Conservation (phyloP, 2,797 vertebrate genomes). For the Micrastur ruficollis region DNA sequence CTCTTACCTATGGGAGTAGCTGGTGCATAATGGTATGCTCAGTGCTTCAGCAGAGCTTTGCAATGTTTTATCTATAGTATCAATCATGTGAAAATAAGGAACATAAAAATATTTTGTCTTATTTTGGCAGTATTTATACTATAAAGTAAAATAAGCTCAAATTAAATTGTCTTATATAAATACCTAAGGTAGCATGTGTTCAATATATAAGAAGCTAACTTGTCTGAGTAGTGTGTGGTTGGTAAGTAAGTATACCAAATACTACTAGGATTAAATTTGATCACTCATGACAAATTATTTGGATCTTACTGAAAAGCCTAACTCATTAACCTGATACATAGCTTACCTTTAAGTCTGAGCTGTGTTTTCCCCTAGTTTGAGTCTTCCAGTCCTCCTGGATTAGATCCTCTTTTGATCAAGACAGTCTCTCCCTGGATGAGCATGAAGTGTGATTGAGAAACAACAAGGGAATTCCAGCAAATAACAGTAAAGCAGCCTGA, state of each 20-base stretch:
- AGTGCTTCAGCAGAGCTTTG: background rate
- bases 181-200: background rate
- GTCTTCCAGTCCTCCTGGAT: background rate
- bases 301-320: background rate
- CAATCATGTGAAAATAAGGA: background rate
- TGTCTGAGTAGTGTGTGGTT: background rate
- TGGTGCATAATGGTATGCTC: background rate
- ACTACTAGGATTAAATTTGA: background rate
- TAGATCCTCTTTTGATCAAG: background rate
- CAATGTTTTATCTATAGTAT: background rate
- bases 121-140: background rate
- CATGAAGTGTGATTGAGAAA: background rate
- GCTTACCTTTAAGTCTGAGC: background rate
- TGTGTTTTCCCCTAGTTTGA: background rate
- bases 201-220: background rate
- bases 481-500: background rate
- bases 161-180: background rate
- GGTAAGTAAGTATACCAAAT: background rate
- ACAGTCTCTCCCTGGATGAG: background rate
- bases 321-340: background rate
- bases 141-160: background rate
- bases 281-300: background rate
- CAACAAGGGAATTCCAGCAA: background rate
- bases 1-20: background rate
- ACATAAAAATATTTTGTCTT: background rate